Conservation (phyloP, 2,113 vertebrate species). For the Lampris incognitus region DNA sequence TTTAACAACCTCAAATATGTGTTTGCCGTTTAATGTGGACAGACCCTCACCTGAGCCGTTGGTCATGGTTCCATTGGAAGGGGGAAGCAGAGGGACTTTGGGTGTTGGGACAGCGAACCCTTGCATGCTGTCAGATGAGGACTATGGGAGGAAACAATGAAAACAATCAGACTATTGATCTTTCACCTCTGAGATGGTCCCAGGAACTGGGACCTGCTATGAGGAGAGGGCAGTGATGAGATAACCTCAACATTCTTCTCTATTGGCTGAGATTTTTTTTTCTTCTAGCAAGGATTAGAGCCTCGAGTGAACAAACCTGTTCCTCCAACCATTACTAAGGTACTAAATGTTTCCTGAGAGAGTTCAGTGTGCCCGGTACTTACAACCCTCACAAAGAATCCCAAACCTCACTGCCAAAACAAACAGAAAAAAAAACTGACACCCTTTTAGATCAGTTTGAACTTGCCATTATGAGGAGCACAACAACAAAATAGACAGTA, state of each 20-base stretch:
- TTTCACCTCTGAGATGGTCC: slow-evolving; percentile 16
- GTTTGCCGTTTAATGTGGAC: background rate
- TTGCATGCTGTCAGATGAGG: slow-evolving; percentile 70
- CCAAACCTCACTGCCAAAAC: background rate
- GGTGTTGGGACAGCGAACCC: slow-evolving; percentile 82
- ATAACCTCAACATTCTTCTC: slow-evolving; percentile 10
- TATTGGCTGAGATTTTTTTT: slow-evolving; percentile 3
- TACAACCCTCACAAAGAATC: background rate
- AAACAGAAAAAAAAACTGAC: background rate
- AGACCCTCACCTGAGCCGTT: slow-evolving; percentile 73
- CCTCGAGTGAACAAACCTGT: slow-evolving; percentile 72
- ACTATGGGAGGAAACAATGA: slow-evolving; percentile 52
- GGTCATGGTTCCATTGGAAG: slow-evolving; percentile 56
- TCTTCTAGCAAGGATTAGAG: slow-evolving; percentile 10
- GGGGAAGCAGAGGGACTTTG: slow-evolving; percentile 76
- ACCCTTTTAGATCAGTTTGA: background rate
- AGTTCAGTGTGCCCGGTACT: background rate
- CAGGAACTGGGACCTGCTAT: slow-evolving; percentile 9
- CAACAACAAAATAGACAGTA: background rate
- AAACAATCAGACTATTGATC: slow-evolving; percentile 25
- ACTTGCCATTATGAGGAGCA: background rate
- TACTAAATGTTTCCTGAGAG: slow-evolving; percentile 5
- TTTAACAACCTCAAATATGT: slow-evolving; percentile 31
- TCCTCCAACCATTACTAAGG: slow-evolving; percentile 25
- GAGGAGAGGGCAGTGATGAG: slow-evolving; percentile 10